phyloP scores from a whole-genome alignment of 2,797 vertebrate species.

The Gambusia yucatana region DNA sequence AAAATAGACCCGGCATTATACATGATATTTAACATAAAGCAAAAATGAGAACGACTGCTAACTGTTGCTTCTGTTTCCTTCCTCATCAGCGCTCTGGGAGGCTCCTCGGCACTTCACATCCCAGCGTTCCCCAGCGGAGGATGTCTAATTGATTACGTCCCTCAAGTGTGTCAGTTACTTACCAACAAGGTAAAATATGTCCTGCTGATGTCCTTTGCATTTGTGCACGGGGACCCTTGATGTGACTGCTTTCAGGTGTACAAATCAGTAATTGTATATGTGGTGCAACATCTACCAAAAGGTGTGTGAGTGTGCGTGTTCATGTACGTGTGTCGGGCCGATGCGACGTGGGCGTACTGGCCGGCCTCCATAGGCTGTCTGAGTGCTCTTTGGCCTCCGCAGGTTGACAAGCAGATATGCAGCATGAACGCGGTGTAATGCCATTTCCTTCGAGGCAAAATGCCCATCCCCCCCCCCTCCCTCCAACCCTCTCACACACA shows the following conservation, averaged over 20 bases:
- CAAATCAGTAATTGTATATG: constrained; percentile 27
- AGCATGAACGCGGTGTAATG: constrained; percentile 58
- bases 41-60: constrained; percentile 5
- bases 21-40: background rate
- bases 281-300: constrained; percentile 25
- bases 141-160: constrained; percentile 98
- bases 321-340: constrained; percentile 53
- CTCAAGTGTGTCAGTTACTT: constrained; percentile 96
- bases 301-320: constrained; percentile 29
- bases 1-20: constrained; percentile 17
- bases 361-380: constrained; percentile 67
- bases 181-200: constrained; percentile 90
- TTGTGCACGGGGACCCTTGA: constrained; percentile 11
- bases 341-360: constrained; percentile 68
- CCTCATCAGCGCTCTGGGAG: constrained; percentile 90
- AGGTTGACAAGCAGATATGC: constrained; percentile 77
- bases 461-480: constrained; percentile 44
- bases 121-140: constrained; percentile 95
- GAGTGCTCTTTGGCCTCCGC: constrained; percentile 57
- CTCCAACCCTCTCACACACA: constrained; percentile 17
- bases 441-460: constrained; percentile 58
- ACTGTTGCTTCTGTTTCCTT: constrained; percentile 17
- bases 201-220: background rate
- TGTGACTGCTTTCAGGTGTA: constrained; percentile 15
- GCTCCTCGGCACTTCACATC: constrained; percentile 95